Evolutionary conservation across 2,797 vertebrate species (phyloP), one percentile per base, ranked within the genome.

Genomic region (Rhabdomys pumilio): DNA sequence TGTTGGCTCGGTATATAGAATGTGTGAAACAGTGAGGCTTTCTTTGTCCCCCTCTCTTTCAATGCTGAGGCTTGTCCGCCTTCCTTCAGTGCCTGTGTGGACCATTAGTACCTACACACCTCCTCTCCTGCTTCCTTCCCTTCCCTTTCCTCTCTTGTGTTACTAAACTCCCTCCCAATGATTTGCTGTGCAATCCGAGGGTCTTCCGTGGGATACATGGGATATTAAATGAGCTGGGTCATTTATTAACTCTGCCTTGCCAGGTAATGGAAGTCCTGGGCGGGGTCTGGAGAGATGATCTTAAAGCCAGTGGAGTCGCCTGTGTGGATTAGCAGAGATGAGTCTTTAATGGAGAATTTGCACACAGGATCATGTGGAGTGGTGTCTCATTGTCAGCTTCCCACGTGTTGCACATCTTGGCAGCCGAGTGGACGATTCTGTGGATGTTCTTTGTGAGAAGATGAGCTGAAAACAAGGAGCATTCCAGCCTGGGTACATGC

Each of bases 281-380:
- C 61, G 1, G n/a, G 29, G 15, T 1, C 0, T 6, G 44, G 79
- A 13, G 92, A 86, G 20, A 47, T 13, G 22, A 31, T n/a, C 4
- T 82, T 50, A 53, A 65, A 89, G n/a, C 55, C 29, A 0, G 55
- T 53, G 31, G 38, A 57, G 26, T 31, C 12, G 84, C 41, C 41
- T 63, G 59, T 1, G 19, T 3, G 20, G 55, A 61, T 82, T 22
- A 41, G 67, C 34, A 9, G 67, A 63, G 57, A n/a, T 12, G 1
- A 19, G 44, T 0, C 4, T 83, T 83, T 63, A 20, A 5, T 34
- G 63, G 29, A 34, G 63, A 65, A 38, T 53, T 24, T 31, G 55
- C 63, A 29, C 57, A 8, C 31, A 0, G 0, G 0, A 0, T 72
- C 1, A 1, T 44, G 79, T 14, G 6, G 63, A 57, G 31, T 0